Evolutionary conservation across 2,797 vertebrate species (phyloP), one percentile per base, ranked within the genome.

Genomic region (Mormyrus hasselquistii): DNA sequence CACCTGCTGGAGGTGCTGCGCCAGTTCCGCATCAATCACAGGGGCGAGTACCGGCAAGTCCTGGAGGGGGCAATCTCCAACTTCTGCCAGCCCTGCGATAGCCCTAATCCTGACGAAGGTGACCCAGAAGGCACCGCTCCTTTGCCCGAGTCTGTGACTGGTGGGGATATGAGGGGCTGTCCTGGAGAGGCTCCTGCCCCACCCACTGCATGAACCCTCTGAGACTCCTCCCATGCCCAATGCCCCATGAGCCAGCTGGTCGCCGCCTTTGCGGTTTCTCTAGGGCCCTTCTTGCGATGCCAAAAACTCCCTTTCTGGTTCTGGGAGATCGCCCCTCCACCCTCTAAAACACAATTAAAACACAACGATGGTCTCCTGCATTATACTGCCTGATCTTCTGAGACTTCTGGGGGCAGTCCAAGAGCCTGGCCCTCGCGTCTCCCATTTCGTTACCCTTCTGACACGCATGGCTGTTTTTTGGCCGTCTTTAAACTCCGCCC

Each of bases 1-100:
- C 95, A 96, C 92, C 96, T 99, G 95, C 95, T 97, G 97, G 97
- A 99, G 96, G 97, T 97, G 29, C 97, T 99, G 94, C 97, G 98
- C 95, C 97, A 99, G 96, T 97, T 99, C 96, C 98, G 98, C 95
- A 96, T 98, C 94, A 97, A 96, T 96, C 98, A 99, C 95, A 98
- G 98, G 97, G 98, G 98, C 92, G 98, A 97, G 96, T 99, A 98
- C 95, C 97, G 97, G 92, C 94, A 98, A 88, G 97, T 98, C 90
- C 96, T 99, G 97, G 98, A 99, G 95, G 97, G 98, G 93, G 96
- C 98, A 93, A 97, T 99, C 94, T 95, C 95, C 94, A 94, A 95
- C 95, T 98, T 97, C 95, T 96, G 95, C 93, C 95, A 96, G 95
- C 96, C 95, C 95, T 93, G 91, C 90, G 96, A 96, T 86, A 88